Evolutionary conservation across 2,888 invertebrate genomes (phyloP), one percentile per base, ranked within the genome.

Genomic region (Drosophila recens): DNA sequence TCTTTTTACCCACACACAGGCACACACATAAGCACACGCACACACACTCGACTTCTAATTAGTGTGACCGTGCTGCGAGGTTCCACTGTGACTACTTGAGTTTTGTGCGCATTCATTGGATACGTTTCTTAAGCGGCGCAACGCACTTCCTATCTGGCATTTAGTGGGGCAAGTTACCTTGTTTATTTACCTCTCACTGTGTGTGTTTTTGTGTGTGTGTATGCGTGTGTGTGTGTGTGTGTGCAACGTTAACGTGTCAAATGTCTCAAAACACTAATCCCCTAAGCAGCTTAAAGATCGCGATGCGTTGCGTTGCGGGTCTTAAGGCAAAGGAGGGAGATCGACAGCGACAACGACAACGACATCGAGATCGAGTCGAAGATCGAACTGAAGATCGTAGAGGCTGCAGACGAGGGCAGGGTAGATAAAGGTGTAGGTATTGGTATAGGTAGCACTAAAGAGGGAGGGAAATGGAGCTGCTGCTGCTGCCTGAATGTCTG

Each of bases 241-340:
- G 59, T 75, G 85, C 79, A 77, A 89, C 79, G 89, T 72, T 90
- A 87, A 87, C 87, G 90, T 90, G 90, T 90, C 90, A 90, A 90
- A 90, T 88, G 90, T 88, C 90, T 90, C 80, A 87, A 90, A 86
- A 91, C 89, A 90, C 77, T 91, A 91, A 91, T 91, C 91, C 88
- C 80, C 90, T 91, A 91, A 91, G 90, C 91, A 87, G 91, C 91
- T 91, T 91, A 91, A 86, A 87, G 86, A 88, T 89, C 84, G 89
- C 89, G 87, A 82, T 86, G 86, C 87, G 79, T 72, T 72, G 72
- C 75, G 76, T 38, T 71, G 72, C 52, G 82, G 58, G 72, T 73
- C 82, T 85, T 87, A 80, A 82, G 72, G 62, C 65, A 40, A 34
- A 58, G 13, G 54, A 30, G 17, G 17, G 40, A 30, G 54, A 42